Percentiles rank a stretch among this genome's conserved stretches.
phyloP scores from a whole-genome alignment of 1,140 invertebrate species.

The Aphis craccivora region DNA sequence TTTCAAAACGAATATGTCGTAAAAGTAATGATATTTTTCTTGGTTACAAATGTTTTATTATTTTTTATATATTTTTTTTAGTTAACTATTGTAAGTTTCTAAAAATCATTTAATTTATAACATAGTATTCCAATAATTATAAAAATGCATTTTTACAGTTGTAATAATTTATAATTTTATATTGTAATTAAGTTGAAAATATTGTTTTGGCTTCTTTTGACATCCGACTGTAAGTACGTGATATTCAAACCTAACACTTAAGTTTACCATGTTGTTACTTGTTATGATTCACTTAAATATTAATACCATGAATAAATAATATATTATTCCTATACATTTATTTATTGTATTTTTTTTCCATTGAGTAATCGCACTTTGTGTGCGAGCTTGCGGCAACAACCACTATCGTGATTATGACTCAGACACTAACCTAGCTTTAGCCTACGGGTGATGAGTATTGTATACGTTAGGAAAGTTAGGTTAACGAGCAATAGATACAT shows the following conservation, averaged over 20 bases:
- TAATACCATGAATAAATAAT: neutral
- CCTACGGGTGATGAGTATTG: neutral
- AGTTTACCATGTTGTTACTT: neutral
- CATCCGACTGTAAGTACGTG: too few relatives aligned
- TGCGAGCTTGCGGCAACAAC: neutral
- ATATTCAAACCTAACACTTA: neutral
- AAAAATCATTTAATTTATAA: too few relatives aligned
- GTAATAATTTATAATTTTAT: rapidly evolving
- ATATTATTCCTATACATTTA: neutral
- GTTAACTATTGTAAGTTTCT: too few relatives aligned
- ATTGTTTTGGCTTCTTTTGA: too few relatives aligned
- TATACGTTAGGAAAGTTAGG: too few relatives aligned
- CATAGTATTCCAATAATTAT: too few relatives aligned
- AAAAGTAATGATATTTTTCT: too few relatives aligned
- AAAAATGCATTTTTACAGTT: too few relatives aligned
- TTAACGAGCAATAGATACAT: neutral
- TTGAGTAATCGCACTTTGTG: neutral
- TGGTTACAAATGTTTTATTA: too few relatives aligned
- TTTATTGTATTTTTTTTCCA: neutral
- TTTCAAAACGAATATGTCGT: too few relatives aligned
- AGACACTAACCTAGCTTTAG: neutral
- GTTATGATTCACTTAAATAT: neutral
- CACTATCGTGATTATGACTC: neutral
- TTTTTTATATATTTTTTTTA: too few relatives aligned
- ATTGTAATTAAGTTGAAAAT: too few relatives aligned